Conservation (phyloP, 1,140 invertebrate genomes). For the Drosophila melanogaster region Release_6_plus_ISO1_MT NC_004354.4:515001-515500, state of each 20-base stretch:
- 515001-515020: slow-evolving; percentile 72
- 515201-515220: slow-evolving; percentile 46
- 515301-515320: slow-evolving; percentile 40
- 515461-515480: slow-evolving; percentile 43
- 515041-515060: slow-evolving; percentile 55
- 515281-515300: slow-evolving; percentile 40
- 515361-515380: neutral
- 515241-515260: slow-evolving; percentile 3
- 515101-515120: slow-evolving; percentile 63
- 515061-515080: slow-evolving; percentile 81
- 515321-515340: slow-evolving; percentile 32
- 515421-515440: slow-evolving; percentile 11
- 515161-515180: slow-evolving; percentile 39
- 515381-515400: slow-evolving; percentile 3
- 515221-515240: slow-evolving; percentile 11
- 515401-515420: slow-evolving; percentile 41
- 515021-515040: slow-evolving; percentile 67
- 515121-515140: slow-evolving; percentile 37
- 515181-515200: slow-evolving; percentile 31
- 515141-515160: slow-evolving; percentile 42
- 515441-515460: slow-evolving; percentile 56
- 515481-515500: slow-evolving; percentile 27
- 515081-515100: slow-evolving; percentile 72
- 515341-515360: neutral
- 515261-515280: slow-evolving; percentile 2